Evolutionary conservation across 2,113 vertebrate species (phyloP), one percentile per base, ranked within the genome.

Genomic region (Albula goreensis): DNA sequence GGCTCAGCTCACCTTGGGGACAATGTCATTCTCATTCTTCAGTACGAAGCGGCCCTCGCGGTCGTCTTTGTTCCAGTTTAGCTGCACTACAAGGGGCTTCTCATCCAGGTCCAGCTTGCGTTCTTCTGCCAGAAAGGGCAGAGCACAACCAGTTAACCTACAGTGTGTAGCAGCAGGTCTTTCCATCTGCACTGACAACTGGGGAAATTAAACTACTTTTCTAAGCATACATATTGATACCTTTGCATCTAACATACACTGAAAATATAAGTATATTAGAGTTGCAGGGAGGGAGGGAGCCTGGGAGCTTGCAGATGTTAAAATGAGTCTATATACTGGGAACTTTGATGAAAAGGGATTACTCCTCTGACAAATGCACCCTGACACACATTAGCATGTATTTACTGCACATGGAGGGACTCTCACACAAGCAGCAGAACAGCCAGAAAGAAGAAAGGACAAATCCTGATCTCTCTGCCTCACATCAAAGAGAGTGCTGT

Each of bases 51-150:
- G 96, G 78, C 98, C 98, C 88, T 99, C 98, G 17, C 98, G 92
- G 92, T 99, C 98, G 83, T 99, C 98, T 92, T 99, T 99, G 93
- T 99, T 99, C 98, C 98, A 99, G 91, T 99, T 99, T 87, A 99
- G 92, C 79, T 99, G 98, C 78, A 99, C 98, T 53, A 99, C 98
- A 13, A 99, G 95, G 85, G 98, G 98, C 88, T 99, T 99, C 96
- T 99, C 98, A 78, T 99, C 98, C 88, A 96, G 90, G 90, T 99
- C 98, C 94, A 99, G 95, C 97, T 97, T 98, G 94, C 98, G 97
- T 96, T 99, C 98, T 98, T 99, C 98, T 99, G 91, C 90, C 90
- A 91, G 88, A 90, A 66, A 92, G 80, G 84, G 85, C 25, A 25
- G 15, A 83, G 82, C 22, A 22, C 13, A 15, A 84, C 31, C 2